Conservation (phyloP, 2,797 vertebrate species). For the Poecilia velifera region DNA sequence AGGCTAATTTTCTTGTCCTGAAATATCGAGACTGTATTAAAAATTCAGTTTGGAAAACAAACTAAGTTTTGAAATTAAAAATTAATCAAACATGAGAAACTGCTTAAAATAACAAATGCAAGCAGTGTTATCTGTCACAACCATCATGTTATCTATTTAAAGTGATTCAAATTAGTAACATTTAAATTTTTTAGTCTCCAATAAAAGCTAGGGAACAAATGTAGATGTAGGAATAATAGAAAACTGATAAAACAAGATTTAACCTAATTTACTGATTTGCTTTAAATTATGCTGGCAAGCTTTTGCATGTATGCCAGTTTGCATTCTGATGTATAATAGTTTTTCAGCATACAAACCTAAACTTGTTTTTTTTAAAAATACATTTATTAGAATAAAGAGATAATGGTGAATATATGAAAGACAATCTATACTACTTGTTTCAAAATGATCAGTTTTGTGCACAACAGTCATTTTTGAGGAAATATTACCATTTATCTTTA, state of each 20-base stretch:
- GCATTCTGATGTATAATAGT: not conserved
- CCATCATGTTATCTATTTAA: not conserved
- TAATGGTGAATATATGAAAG: not conserved
- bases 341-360: not conserved
- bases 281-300: not conserved
- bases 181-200: not conserved
- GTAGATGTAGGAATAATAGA: not conserved
- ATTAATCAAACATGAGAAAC: not conserved
- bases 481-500: not conserved
- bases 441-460: not conserved
- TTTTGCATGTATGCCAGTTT: not conserved
- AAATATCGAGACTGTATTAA: not conserved
- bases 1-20: not conserved
- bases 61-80: not conserved
- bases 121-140: not conserved
- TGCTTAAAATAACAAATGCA: not conserved
- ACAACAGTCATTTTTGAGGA: not conserved
- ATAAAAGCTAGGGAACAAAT: not conserved
- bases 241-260: not conserved
- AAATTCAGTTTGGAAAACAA: not conserved
- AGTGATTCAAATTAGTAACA: not conserved
- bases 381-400: not conserved
- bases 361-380: not conserved
- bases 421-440: not conserved
- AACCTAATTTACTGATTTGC: not conserved